Percentiles rank a stretch among this genome's conserved stretches.
phyloP scores from a whole-genome alignment of 1,140 invertebrate species.

The Bombyx mori region ASM3026992v2 NC_085128.1:3638501-3639000 shows the following conservation, averaged over 20 bases:
- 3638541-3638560: slow-evolving; percentile 74
- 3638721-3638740: slow-evolving; percentile 46
- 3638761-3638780: slow-evolving; percentile 27
- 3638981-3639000: slow-evolving; percentile 83
- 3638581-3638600: slow-evolving; percentile 41
- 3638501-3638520: slow-evolving; percentile 65
- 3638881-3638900: slow-evolving; percentile 72
- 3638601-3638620: slow-evolving; percentile 65
- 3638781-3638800: slow-evolving; percentile 66
- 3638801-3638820: slow-evolving; percentile 64
- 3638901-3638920: slow-evolving; percentile 78
- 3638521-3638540: slow-evolving; percentile 67
- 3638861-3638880: slow-evolving; percentile 58
- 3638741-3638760: slow-evolving; percentile 49
- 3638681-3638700: slow-evolving; percentile 30
- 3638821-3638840: slow-evolving; percentile 62
- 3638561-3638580: slow-evolving; percentile 57
- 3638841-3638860: slow-evolving; percentile 50
- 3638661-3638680: slow-evolving; percentile 34
- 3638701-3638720: slow-evolving; percentile 34
- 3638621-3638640: slow-evolving; percentile 45
- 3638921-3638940: slow-evolving; percentile 77
- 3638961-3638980: slow-evolving; percentile 84
- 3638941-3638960: slow-evolving; percentile 83
- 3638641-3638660: slow-evolving; percentile 50